Conservation (phyloP, 2,888 invertebrate genomes). For the Drosophila lutescens region DNA sequence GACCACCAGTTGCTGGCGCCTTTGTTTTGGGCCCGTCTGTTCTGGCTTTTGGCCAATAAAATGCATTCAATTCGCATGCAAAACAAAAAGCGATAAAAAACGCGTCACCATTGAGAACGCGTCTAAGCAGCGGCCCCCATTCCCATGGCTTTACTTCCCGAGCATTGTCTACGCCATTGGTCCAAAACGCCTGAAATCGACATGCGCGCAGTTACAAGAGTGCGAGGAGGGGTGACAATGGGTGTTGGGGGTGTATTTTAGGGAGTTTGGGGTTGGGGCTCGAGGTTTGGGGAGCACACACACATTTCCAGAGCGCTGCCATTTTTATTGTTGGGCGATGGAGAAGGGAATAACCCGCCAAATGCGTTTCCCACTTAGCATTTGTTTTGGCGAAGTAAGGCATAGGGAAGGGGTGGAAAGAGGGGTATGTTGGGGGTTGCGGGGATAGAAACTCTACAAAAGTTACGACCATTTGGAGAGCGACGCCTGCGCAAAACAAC, state of each 20-base stretch:
- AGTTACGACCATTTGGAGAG: constrained; percentile 48
- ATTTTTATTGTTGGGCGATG: constrained; percentile 61
- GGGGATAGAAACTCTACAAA: constrained; percentile 61
- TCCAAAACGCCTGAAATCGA: constrained; percentile 65
- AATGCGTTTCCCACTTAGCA: constrained; percentile 52
- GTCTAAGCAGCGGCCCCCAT: constrained; percentile 70
- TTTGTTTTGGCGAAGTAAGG: constrained; percentile 28
- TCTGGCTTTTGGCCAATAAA: constrained; percentile 69
- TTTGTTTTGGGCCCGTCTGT: constrained; percentile 61
- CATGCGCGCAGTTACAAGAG: constrained; percentile 63
- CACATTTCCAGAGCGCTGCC: constrained; percentile 61
- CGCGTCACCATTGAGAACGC: constrained; percentile 77
- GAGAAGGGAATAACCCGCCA: constrained; percentile 28
- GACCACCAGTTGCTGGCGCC: constrained; percentile 68
- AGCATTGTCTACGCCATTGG: constrained; percentile 79
- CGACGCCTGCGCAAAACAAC: constrained; percentile 62
- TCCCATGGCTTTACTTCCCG: constrained; percentile 15
- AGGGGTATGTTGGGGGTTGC: neutral
- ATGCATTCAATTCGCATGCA: constrained; percentile 73
- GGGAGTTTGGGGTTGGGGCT: constrained; percentile 1
- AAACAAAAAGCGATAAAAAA: constrained; percentile 74
- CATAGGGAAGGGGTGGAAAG: neutral
- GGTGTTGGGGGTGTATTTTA: constrained; percentile 9
- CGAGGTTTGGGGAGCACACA: constrained; percentile 2
- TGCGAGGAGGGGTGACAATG: neutral